Evolutionary conservation across 1,140 invertebrate genomes (phyloP), one percentile per base, ranked within the genome.

Genomic region (Plutomurus gul): DNA sequence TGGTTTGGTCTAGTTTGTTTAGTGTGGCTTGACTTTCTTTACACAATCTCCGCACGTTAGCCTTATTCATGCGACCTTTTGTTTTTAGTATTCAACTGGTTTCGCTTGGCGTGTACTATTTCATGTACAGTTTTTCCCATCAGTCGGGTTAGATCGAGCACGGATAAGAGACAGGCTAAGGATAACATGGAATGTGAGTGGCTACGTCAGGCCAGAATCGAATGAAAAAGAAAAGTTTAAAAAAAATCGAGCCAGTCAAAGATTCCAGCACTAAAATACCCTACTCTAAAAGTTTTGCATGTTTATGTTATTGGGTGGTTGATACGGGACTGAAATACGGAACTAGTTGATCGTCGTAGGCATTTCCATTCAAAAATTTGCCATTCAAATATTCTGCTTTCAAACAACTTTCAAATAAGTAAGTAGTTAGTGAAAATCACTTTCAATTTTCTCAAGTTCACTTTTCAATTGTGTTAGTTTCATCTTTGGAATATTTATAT

Each of bases 1-100:
- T 65, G 56, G 56, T 65, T 65, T 65, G 27, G 25, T 65, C 16
- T 65, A 27, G 56, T 65, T 65, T 65, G 22, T 27, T 56, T n/a
- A n/a, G n/a, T n/a, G 27, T 65, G 56, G 56, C 56, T 65, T 33
- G 5, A n/a, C 56, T 25, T 51, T 22, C 11, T 51, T 22, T 22
- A 5, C 47, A 20, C 11, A 22, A 65, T 65, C 16, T 25, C 20
- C 30, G 30, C 10, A 27, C 11, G 30, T 20, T 47, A 20, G 20
- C 27, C 18, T 25, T 5, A 4, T 33, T 30, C 13, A 27, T 25
- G 36, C 30, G 56, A 65, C 56, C 16, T 65, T 65, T 25, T 65
- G 56, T n/a, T 65, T 65, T 65, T 65, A 65, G 56, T 65, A 65
- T 65, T 65, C 56, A 65, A 65, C 56, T 65, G 56, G 25, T 65